A percentile compares a stretch with the other conserved stretches of the same genome.
phyloP scores from a whole-genome alignment of 1,140 invertebrate species.

The Neuroterus valhalla region DNA sequence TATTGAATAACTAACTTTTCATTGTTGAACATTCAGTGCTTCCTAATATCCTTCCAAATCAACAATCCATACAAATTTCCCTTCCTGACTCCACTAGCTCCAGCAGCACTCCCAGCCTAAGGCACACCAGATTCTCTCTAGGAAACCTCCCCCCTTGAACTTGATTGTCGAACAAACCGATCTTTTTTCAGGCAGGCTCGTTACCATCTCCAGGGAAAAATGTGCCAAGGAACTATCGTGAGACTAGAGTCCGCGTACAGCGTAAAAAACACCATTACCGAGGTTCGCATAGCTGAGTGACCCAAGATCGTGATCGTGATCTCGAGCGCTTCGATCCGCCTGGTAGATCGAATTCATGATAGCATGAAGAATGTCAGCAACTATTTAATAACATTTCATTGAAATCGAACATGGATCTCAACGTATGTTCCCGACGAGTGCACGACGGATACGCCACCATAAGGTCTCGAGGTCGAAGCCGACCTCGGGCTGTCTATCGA shows the following conservation, averaged over 20 bases:
- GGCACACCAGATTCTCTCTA: background rate
- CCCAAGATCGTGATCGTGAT: background rate
- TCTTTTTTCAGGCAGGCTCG: background rate
- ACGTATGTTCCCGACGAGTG: slow-evolving; percentile 78
- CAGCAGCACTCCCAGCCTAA: background rate
- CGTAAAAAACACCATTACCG: slow-evolving; percentile 1
- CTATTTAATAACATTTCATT: slow-evolving; percentile 1
- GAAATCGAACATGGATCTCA: slow-evolving; percentile 62
- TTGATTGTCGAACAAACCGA: background rate
- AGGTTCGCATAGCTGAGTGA: background rate
- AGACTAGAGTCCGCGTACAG: background rate
- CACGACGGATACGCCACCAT: slow-evolving; percentile 90
- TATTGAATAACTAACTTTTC: too few species aligned
- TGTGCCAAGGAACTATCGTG: background rate
- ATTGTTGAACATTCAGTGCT: too few species aligned
- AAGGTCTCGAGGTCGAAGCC: slow-evolving; percentile 74
- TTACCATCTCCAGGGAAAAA: background rate
- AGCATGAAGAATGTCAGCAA: slow-evolving; percentile 29
- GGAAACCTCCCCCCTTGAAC: background rate
- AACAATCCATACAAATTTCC: too few species aligned
- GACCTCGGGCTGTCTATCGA: slow-evolving; percentile 63
- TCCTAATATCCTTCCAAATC: too few species aligned
- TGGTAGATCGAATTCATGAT: background rate
- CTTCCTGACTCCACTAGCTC: background rate
- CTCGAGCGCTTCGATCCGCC: background rate